Base-by-base conservation (phyloP, 2,888 invertebrate genomes). In the Trichopoda pennipes region DNA sequence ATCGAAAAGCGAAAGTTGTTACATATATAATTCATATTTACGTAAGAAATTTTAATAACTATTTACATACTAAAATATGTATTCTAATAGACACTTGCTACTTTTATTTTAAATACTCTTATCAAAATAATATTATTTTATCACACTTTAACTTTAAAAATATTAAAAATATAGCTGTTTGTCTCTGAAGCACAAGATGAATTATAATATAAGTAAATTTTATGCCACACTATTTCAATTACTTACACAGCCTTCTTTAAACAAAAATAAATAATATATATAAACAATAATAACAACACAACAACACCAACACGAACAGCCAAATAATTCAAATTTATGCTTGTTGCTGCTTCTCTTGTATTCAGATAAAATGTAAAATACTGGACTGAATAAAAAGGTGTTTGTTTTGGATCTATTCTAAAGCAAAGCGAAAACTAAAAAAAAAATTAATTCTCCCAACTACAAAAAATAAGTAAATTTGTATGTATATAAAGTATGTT, bases 181-280 rank as follows among this genome's bases (percentile, higher is more conserved):
- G 68, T 79, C 73, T 68, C 49, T 55, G n/a, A 66, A 79, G 70
- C 70, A 79, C 72, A 73, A 73, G 16, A 60, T 72, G 42, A 28
- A 60, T 66, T 72, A 44, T 42, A 44, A 23, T 66, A 23, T 66
- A 60, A 44, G 35, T 61, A 61, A 51, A 61, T 53, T 44, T 16
- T 38, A 66, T 17, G 42, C 21, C 32, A 56, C 55, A 64, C 0
- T 49, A 38, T 42, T 42, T 19, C 19, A 19, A 35, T n/a, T 32
- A 53, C 51, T n/a, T 42, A 44, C 61, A 61, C 44, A 7, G 32
- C 10, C 61, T 12, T 7, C 1, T 10, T 38, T 8, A n/a, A 61
- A n/a, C n/a, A n/a, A n/a, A n/a, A n/a, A n/a, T n/a, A n/a, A n/a
- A n/a, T n/a, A n/a, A n/a, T n/a, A n/a, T n/a, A n/a, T n/a, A n/a